Evolutionary conservation across 2,113 vertebrate species (phyloP).

Genomic region (Phyllostomus hastatus): DNA sequence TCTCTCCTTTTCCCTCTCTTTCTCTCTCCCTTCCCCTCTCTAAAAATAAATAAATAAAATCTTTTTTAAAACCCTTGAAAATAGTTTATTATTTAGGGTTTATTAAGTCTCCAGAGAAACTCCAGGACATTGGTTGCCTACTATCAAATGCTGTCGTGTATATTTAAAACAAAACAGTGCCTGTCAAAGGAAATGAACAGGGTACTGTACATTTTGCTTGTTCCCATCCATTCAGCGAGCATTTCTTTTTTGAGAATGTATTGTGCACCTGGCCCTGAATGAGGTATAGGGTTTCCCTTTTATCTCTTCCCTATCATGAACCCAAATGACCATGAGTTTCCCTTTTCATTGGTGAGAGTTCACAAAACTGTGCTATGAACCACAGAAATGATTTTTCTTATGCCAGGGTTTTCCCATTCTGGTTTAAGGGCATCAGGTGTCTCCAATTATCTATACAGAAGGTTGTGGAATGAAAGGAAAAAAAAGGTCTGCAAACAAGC

Average conservation of each 20-base stretch:
- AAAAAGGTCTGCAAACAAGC: constrained; percentile 3
- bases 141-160: constrained; percentile 44
- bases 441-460: constrained; percentile 38
- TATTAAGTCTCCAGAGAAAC: constrained; percentile 35
- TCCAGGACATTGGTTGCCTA: background rate
- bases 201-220: constrained; percentile 37
- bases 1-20: no score
- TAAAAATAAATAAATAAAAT: no score
- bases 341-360: constrained; percentile 46
- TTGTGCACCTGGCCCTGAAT: constrained; percentile 51
- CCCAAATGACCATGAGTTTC: constrained; percentile 65
- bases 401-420: constrained; percentile 9
- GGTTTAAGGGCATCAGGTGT: constrained; percentile 56
- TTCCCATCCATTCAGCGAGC: constrained; percentile 58
- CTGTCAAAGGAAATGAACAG: constrained; percentile 60
- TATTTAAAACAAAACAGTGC: constrained; percentile 62
- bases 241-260: constrained; percentile 55
- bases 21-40: no score
- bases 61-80: background rate
- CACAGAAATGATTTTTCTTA: constrained; percentile 55
- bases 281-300: constrained; percentile 69
- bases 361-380: constrained; percentile 27
- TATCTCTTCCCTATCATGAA: constrained; percentile 64
- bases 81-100: constrained; percentile 17
- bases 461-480: background rate